Base-by-base conservation (phyloP, 2,888 invertebrate genomes). In the Agelastica alni region DNA sequence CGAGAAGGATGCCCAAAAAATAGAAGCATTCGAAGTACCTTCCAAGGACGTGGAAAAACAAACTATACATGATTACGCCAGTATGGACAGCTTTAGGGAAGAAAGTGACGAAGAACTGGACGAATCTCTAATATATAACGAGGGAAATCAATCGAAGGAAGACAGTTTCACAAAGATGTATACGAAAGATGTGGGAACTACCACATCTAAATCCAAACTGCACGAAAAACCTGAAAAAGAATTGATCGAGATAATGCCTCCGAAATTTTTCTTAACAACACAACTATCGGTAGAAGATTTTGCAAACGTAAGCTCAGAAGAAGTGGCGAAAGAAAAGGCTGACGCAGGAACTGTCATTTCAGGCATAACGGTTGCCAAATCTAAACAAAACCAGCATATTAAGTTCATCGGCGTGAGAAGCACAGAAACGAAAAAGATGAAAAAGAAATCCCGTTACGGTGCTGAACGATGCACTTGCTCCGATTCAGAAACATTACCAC, bases 11-110 rank as follows among this genome's bases (percentile, higher is more conserved):
- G 20, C n/a, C 67, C 67, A 64, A 60, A 68, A 61, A 45, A 60
- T 16, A 46, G 58, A 28, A 13, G 10, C 17, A 14, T 37, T 37
- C 3, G 32, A 37, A 44, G 34, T 28, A 14, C 10, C 39, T n/a
- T 71, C 67, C 46, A 63, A 51, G 47, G 76, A 77, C 59, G 42
- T 74, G 2, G 76, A 77, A 56, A 72, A 70, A 37, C 76, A 77
- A 62, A 53, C 61, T 2, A 66, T 70, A 26, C 69, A 71, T 3
- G 72, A 76, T 61, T 73, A 74, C 37, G 74, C 70, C 6, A 70
- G 73, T 36, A 74, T 76, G 74, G 69, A 73, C 9, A 67, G 60
- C 45, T 74, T 73, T 28, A 55, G 62, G 51, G 56, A 62, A 10
- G 49, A 47, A n/a, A 28, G 3, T 10, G 39, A 39, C 0, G 16